Base-by-base conservation (phyloP, 2,797 vertebrate genomes). In the Labeo calbasu region DNA sequence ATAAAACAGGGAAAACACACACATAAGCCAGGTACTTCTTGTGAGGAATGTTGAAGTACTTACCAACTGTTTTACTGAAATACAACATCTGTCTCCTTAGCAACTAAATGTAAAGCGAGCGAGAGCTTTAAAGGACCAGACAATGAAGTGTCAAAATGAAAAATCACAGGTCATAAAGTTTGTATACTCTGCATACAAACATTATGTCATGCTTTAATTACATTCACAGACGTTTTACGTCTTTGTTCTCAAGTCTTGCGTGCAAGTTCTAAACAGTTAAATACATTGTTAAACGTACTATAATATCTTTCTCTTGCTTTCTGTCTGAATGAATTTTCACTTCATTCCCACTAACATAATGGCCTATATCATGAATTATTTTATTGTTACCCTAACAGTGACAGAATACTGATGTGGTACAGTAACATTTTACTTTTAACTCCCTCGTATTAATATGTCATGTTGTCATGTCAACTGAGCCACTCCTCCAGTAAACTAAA, bases 121-220 rank as follows among this genome's bases (percentile, higher is more conserved):
- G 1, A 40, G 43, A 77, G 0, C 61, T 80, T 75, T 28, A n/a
- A 57, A 21, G 23, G 17, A 76, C n/a, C 70, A 76, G 36, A 83
- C 77, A 68, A 73, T 76, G 40, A 83, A 79, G 53, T 86, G 79
- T 70, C 70, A 84, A 84, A 79, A 73, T 36, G 19, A 50, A 81
- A 79, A 51, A 32, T 32, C 51, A 76, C 12, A 36, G 51, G 25
- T 43, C 59, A 43, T 84, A 70, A 88, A 66, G 70, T 48, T 61
- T 65, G 25, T 40, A 77, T 46, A 17, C 73, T 79, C 59, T 83
- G 51, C 65, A 69, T 17, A 32, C 63, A 76, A 72, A 21, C 55
- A 51, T 88, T 80, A 86, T 81, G 84, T 88, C 79, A 86, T 79
- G 51, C 28, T 72, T 46, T 77, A 77, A 85, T 75, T 69, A 46